Base-by-base conservation (phyloP, 2,888 invertebrate species). In the Aelia acuminata region DNA sequence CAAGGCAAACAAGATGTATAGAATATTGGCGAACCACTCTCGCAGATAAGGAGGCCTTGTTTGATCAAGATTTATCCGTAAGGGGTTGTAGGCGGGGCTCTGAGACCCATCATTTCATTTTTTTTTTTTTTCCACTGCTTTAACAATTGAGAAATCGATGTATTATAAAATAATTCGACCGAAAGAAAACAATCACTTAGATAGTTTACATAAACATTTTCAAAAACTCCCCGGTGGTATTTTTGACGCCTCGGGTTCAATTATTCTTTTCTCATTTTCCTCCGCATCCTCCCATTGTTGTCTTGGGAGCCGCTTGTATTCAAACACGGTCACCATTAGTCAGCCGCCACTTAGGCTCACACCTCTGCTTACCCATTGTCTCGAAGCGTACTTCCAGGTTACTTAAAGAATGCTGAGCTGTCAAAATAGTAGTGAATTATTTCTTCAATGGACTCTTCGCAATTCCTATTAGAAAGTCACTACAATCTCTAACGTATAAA, bases 11-110 rank as follows among this genome's bases (percentile, higher is more conserved):
- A 57, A 57, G 57, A 26, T 26, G 10, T 57, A 26, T 13, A 26
- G 57, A 13, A 57, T 57, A 57, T 57, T 57, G 57, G 57, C 57
- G 26, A 57, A 57, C 26, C 57, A 26, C 57, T 57, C 57, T 57
- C 57, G 26, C 11, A 26, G 57, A 57, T 57, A 57, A 57, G 26
- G 57, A 57, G n/a, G 53, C n/a, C 57, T 57, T 57, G 57, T 57
- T 57, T 57, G 57, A 26, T 26, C 57, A 57, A 57, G 26, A 26
- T 57, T 26, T 57, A 26, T 57, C 53, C n/a, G 53, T 22, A 26
- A 57, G 26, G 15, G 26, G 43, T 7, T 43, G 10, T 7, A 43
- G 10, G n/a, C n/a, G n/a, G n/a, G n/a, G n/a, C 26, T 26, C 26
- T 3, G 26, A 26, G 57, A 15, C 57, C 1, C 26, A 57, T 57